These are phyloP conservation scores for Nothoprocta perdicaria DNA, from an alignment of 2,113 vertebrate species.

Conservation along the genomic window DNA sequence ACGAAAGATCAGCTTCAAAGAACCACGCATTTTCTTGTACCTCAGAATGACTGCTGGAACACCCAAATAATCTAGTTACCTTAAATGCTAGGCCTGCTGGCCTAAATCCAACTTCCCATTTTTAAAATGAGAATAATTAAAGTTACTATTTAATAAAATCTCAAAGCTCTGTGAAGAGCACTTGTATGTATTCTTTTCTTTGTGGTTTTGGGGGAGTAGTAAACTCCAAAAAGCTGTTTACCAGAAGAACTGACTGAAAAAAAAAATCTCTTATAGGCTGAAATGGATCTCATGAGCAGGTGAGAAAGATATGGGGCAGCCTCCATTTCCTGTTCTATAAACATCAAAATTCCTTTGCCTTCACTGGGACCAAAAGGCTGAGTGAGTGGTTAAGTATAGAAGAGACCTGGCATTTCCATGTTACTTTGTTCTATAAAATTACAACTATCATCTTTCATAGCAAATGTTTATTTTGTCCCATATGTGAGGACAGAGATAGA, in stretches of 20 bases:
- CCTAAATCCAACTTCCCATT: background rate
- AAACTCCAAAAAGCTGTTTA: background rate
- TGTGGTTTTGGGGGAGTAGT: background rate
- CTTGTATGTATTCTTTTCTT: background rate
- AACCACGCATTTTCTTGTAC: too few species aligned
- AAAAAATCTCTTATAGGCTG: background rate
- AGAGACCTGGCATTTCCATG: background rate
- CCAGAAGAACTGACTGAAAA: background rate
- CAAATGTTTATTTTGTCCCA: background rate
- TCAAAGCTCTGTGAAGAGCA: background rate
- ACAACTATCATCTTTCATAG: background rate
- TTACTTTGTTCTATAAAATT: background rate
- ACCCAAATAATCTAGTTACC: background rate
- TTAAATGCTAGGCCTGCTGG: background rate
- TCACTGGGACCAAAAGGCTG: background rate
- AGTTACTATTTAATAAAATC: background rate
- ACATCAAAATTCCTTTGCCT: background rate
- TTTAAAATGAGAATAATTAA: background rate
- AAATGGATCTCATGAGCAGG: background rate
- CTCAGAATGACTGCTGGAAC: background rate
- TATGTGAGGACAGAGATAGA: background rate
- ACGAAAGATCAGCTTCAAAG: too few species aligned
- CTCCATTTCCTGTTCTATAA: background rate
- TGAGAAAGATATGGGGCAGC: background rate
- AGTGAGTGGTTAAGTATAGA: background rate